These are phyloP conservation scores for Cinara cedri DNA, from an alignment of 2,888 invertebrate genomes.

Conservation along the genomic window DNA sequence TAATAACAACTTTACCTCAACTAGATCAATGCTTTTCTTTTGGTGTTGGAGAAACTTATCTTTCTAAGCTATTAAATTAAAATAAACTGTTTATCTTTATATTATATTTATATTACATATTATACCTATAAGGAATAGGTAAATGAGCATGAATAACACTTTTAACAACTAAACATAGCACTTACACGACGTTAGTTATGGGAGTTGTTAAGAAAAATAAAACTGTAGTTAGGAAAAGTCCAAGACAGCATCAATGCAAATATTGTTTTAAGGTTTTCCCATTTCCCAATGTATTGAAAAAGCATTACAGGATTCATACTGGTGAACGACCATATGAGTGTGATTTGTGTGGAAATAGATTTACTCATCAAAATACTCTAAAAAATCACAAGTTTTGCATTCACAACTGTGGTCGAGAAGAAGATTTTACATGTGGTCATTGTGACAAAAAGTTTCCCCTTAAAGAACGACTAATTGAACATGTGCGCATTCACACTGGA, in stretches of 20 bases:
- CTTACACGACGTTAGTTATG: constrained; percentile 32
- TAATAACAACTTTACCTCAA: constrained; percentile 28
- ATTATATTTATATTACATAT: not conserved
- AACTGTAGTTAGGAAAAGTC: constrained; percentile 48
- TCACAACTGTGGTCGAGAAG: constrained; percentile 65
- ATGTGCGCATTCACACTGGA: constrained; percentile 76
- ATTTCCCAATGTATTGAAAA: constrained; percentile 71
- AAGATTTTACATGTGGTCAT: constrained; percentile 72
- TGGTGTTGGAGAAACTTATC: constrained; percentile 52
- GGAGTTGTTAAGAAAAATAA: constrained; percentile 56
- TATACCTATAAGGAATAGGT: not conserved
- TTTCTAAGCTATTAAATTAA: constrained; percentile 40
- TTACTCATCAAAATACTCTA: constrained; percentile 71
- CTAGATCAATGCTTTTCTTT: constrained; percentile 50
- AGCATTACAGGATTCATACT: constrained; percentile 73
- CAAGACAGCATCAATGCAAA: constrained; percentile 66
- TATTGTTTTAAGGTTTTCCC: constrained; percentile 72
- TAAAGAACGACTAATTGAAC: constrained; percentile 76
- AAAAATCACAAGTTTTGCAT: constrained; percentile 70
- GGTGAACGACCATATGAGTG: constrained; percentile 72
- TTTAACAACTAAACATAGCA: constrained; percentile 44
- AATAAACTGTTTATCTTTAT: constrained; percentile 8
- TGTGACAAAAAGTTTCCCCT: constrained; percentile 79
- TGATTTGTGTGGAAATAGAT: constrained; percentile 69
- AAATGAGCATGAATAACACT: constrained; percentile 52